A percentile compares a stretch with the other conserved stretches of the same genome.
These are phyloP conservation scores for Siderastrea siderea DNA, from an alignment of 92 coral and sea anemone species.

Conservation along the genomic window DNA sequence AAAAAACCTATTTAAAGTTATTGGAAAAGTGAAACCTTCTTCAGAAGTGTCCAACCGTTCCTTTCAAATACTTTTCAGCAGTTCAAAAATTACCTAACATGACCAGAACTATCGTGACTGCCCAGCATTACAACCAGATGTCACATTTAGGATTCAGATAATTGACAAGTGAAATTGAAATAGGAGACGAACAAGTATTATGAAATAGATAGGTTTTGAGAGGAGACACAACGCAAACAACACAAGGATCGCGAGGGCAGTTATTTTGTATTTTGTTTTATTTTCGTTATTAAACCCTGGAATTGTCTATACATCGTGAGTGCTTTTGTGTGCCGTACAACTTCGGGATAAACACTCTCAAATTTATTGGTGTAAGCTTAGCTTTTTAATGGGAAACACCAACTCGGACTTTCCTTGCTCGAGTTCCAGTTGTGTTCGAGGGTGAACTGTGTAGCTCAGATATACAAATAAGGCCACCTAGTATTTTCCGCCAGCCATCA, in stretches of 20 bases:
- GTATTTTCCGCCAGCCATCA: no score
- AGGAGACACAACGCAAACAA: not conserved
- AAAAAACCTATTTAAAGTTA: no score
- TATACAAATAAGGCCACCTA: no score
- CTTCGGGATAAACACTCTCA: not conserved
- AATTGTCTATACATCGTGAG: not conserved
- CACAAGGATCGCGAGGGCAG: not conserved
- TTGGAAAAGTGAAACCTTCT: no score
- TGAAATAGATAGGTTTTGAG: not conserved
- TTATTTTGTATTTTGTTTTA: not conserved
- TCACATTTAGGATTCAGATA: not conserved
- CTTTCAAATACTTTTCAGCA: no score
- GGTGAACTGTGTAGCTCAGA: no score
- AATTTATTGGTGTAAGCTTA: no score
- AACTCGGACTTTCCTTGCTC: no score
- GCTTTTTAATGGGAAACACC: no score
- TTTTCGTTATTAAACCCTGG: not conserved
- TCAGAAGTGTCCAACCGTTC: no score
- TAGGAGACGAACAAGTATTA: not conserved
- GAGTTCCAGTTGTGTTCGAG: no score
- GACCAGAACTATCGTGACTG: conserved; percentile 6
- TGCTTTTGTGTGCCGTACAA: conserved; percentile 1
- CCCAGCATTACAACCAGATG: not conserved
- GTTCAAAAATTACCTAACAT: not conserved
- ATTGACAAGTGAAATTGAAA: conserved; percentile 1